Evolutionary conservation across 2,113 vertebrate species (phyloP).

Genomic region (Zosterops hypoxanthus): DNA sequence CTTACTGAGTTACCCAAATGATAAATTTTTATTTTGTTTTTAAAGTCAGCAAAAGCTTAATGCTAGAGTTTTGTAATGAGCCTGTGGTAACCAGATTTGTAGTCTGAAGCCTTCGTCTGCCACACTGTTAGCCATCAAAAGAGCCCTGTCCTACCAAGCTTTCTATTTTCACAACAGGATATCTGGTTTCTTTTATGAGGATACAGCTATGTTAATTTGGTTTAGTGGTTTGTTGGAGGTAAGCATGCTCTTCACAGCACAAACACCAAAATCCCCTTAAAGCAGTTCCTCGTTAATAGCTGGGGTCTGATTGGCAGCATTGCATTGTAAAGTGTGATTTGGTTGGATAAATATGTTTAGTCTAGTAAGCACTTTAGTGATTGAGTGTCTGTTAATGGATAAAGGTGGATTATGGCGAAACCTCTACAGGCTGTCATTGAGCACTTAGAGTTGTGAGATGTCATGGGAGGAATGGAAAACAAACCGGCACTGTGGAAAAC

Average conservation of each 20-base stretch:
- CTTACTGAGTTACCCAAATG: conserved; percentile 75
- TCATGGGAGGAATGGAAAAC: conserved; percentile 67
- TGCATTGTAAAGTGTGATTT: conserved; percentile 85
- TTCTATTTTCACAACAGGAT: conserved; percentile 87
- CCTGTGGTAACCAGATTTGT: conserved; percentile 75
- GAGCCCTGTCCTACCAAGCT: conserved; percentile 79
- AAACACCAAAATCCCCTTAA: conserved; percentile 85
- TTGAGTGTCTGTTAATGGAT: conserved; percentile 90
- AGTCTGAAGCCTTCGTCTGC: conserved; percentile 77
- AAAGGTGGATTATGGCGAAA: conserved; percentile 83
- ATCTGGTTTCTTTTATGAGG: conserved; percentile 90
- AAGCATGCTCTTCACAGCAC: conserved; percentile 84
- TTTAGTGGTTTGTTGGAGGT: conserved; percentile 87
- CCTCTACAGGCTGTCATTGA: conserved; percentile 82
- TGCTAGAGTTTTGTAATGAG: conserved; percentile 72
- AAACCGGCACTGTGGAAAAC: conserved; percentile 55
- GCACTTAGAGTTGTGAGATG: conserved; percentile 80
- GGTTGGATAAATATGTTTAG: conserved; percentile 89
- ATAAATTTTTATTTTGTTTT: conserved; percentile 79
- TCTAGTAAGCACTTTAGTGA: conserved; percentile 87
- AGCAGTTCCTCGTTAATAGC: conserved; percentile 83
- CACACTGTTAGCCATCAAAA: conserved; percentile 80
- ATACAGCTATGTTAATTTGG: conserved; percentile 89
- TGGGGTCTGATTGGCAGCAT: conserved; percentile 84
- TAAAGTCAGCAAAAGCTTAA: conserved; percentile 75